Conservation (phyloP, 1,140 invertebrate species). For the Zaprionus camerounensis region DNA sequence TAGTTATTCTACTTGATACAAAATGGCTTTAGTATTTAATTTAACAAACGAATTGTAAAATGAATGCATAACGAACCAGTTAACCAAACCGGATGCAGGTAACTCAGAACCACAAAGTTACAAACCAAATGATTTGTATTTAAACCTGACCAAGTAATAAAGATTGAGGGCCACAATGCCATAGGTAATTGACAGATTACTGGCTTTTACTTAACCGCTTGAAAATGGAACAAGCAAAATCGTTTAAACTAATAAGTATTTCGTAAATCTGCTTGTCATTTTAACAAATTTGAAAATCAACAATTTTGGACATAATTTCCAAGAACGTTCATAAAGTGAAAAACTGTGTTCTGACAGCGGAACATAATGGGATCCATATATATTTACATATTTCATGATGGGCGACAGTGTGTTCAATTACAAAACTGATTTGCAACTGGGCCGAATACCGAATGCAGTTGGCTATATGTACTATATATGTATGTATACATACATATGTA, state of each 20-base stretch:
- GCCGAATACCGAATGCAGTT: not conserved
- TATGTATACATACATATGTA: not conserved
- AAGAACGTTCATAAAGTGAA: not conserved
- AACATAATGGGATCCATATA: not conserved
- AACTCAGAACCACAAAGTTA: not conserved
- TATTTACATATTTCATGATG: slow-evolving; percentile 1
- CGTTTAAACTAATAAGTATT: too few relatives aligned
- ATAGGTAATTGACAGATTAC: not conserved
- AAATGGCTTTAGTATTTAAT: too few relatives aligned
- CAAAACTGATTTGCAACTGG: slow-evolving; percentile 3
- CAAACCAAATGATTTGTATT: too few relatives aligned
- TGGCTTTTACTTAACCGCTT: not conserved
- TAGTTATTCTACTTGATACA: too few relatives aligned
- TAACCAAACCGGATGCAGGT: not conserved
- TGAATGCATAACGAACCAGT: not conserved
- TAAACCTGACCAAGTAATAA: not conserved
- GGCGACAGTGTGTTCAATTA: slow-evolving; percentile 3
- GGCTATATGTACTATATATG: not conserved
- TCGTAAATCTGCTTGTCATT: too few relatives aligned
- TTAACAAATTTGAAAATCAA: too few relatives aligned
- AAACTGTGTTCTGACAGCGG: not conserved
- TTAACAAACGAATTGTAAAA: not conserved
- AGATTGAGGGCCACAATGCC: not conserved
- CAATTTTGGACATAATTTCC: not conserved
- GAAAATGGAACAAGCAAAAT: not conserved